Conservation (phyloP, 2,797 vertebrate species). For the Gorsachius magnificus region DNA sequence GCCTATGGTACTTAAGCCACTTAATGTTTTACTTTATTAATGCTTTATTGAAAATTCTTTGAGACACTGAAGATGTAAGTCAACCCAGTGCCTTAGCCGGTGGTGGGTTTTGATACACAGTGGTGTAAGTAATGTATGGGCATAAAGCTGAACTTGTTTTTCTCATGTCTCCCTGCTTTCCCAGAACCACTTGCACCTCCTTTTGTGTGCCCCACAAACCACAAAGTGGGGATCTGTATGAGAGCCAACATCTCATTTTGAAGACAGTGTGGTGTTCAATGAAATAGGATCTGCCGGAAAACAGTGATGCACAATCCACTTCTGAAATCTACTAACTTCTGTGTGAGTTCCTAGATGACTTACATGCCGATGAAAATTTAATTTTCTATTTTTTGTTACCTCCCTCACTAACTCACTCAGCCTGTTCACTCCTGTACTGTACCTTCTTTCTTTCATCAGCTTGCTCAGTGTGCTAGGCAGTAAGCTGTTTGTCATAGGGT, state of each 20-base stretch:
- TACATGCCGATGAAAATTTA: slow-evolving; percentile 12
- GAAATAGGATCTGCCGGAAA: neutral
- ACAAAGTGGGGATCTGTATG: neutral
- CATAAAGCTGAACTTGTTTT: neutral
- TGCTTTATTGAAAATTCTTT: neutral
- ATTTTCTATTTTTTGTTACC: slow-evolving; percentile 49
- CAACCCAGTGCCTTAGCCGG: neutral
- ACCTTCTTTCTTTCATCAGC: slow-evolving; percentile 54
- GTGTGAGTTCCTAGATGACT: slow-evolving; percentile 10
- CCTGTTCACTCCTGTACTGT: neutral
- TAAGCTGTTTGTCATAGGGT: slow-evolving; percentile 59
- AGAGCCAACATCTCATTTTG: neutral
- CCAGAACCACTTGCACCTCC: neutral
- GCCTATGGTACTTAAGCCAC: neutral
- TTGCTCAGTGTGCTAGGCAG: slow-evolving; percentile 19
- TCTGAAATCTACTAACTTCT: neutral
- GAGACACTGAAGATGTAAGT: neutral
- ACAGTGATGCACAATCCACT: neutral
- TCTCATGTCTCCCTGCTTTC: neutral
- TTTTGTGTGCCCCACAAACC: neutral
- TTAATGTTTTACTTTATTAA: neutral
- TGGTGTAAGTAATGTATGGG: neutral
- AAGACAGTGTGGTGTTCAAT: neutral
- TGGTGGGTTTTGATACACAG: neutral
- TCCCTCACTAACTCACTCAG: neutral